These are phyloP conservation scores for Coenonympha glycerion DNA, from an alignment of 2,888 invertebrate species.

Conservation along the genomic window DNA sequence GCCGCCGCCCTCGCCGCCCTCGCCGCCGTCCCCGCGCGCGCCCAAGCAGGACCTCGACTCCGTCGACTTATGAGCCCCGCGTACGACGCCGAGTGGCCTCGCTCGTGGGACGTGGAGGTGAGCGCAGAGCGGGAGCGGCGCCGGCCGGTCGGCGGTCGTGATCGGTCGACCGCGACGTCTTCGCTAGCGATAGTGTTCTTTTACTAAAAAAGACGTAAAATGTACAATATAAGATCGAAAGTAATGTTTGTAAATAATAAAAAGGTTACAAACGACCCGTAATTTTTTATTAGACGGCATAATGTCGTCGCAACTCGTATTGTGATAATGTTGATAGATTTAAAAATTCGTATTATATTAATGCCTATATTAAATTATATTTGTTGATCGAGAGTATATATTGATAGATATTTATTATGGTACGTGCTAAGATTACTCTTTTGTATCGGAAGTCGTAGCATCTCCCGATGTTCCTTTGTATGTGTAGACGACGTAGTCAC, in stretches of 20 bases:
- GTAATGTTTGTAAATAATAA: constrained; percentile 42
- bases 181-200: constrained; percentile 29
- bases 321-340: constrained; percentile 66
- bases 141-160: not conserved
- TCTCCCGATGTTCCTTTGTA: constrained; percentile 45
- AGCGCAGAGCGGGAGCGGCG: constrained; percentile 1
- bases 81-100: not conserved
- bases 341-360: constrained; percentile 59
- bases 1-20: constrained; percentile 49
- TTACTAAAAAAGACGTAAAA: constrained; percentile 35
- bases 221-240: constrained; percentile 39
- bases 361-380: constrained; percentile 66
- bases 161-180: too few relatives aligned
- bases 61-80: constrained; percentile 77
- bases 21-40: constrained; percentile 71
- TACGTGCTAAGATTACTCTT: constrained; percentile 55
- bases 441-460: constrained; percentile 48
- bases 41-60: constrained; percentile 84
- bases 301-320: constrained; percentile 56
- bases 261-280: constrained; percentile 42
- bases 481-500: constrained; percentile 38
- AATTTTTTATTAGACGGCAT: constrained; percentile 50
- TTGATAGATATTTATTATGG: constrained; percentile 68
- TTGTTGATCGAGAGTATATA: constrained; percentile 69
- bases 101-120: not conserved